These are phyloP conservation scores for Schizaphis graminum DNA, from an alignment of 2,888 invertebrate genomes.

Conservation along the genomic window DNA sequence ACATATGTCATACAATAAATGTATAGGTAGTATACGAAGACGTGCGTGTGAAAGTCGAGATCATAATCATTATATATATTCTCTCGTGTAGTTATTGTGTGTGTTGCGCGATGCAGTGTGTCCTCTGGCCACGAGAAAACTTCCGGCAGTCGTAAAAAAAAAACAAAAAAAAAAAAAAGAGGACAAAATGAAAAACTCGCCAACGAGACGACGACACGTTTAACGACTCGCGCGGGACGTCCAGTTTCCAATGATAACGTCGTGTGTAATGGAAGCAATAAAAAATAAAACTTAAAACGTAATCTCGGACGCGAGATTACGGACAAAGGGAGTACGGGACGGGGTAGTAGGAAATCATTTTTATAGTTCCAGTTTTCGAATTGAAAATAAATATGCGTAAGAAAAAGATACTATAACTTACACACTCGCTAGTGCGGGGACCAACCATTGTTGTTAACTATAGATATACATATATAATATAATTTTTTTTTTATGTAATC, in stretches of 20 bases:
- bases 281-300: slow-evolving; percentile 55
- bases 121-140: slow-evolving; percentile 16
- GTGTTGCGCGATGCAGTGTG: background rate
- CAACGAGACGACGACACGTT: slow-evolving; percentile 37
- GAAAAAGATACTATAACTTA: background rate
- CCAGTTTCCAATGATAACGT: slow-evolving; percentile 54
- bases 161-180: background rate
- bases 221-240: slow-evolving; percentile 47
- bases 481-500: background rate
- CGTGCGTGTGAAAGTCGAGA: background rate
- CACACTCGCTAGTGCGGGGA: background rate
- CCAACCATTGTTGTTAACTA: background rate
- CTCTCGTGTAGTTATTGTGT: background rate
- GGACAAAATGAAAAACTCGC: slow-evolving; percentile 29
- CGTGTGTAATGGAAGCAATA: slow-evolving; percentile 46
- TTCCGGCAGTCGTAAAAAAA: background rate
- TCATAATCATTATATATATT: background rate
- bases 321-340: background rate
- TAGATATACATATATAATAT: background rate
- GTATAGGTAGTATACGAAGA: background rate
- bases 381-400: slow-evolving; percentile 32
- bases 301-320: slow-evolving; percentile 1
- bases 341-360: slow-evolving; percentile 12
- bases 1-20: background rate
- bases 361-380: slow-evolving; percentile 53